phyloP scores from a whole-genome alignment of 2,797 vertebrate genomes.

The Cyclopterus lumpus region DNA sequence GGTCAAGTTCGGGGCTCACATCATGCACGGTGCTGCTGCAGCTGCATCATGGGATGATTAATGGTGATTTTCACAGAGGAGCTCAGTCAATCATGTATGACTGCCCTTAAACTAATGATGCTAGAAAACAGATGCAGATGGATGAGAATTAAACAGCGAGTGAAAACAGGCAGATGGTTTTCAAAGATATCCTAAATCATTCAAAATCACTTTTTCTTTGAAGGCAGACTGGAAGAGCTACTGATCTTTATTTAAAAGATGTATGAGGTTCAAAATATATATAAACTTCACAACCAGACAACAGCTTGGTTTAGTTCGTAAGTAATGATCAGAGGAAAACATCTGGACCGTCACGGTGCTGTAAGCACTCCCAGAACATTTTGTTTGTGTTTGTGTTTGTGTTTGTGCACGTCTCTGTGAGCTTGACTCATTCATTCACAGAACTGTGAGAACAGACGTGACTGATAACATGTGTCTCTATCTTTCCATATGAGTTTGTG shows the following conservation, averaged over 20 bases:
- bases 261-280: background rate
- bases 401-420: constrained; percentile 10
- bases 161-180: background rate
- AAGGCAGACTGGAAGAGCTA: background rate
- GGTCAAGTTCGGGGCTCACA: constrained; percentile 31
- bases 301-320: constrained; percentile 24
- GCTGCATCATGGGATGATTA: constrained; percentile 37
- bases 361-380: constrained; percentile 53
- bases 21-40: background rate
- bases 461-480: constrained; percentile 43
- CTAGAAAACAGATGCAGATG: background rate
- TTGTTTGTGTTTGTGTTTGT: constrained; percentile 13
- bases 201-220: background rate
- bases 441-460: constrained; percentile 70
- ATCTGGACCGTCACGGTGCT: constrained; percentile 53
- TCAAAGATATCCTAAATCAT: background rate
- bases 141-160: background rate
- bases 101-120: constrained; percentile 13
- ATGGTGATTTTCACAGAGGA: constrained; percentile 15
- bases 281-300: background rate
- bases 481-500: constrained; percentile 40
- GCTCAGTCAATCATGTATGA: background rate
- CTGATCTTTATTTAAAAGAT: background rate
- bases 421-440: constrained; percentile 22
- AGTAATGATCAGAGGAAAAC: constrained; percentile 48